Evolutionary conservation across 2,888 invertebrate species (phyloP).

Genomic region (Neoascia interrupta): DNA sequence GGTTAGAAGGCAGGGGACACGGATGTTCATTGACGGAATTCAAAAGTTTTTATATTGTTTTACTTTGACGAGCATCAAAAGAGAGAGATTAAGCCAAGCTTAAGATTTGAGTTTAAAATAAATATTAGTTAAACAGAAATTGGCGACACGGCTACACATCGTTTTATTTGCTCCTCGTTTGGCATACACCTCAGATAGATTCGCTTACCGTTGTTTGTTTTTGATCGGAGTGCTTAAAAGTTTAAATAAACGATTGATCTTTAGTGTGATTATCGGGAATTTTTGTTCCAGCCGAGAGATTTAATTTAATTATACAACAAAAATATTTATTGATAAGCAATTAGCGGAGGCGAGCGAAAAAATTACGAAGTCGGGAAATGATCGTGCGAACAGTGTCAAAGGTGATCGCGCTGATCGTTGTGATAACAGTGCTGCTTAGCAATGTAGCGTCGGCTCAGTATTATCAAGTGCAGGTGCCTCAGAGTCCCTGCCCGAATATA

Average conservation of each 20-base stretch:
- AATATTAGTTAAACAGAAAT: constrained; percentile 5
- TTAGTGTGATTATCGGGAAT: neutral
- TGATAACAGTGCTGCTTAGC: constrained; percentile 1
- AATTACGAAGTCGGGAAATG: neutral
- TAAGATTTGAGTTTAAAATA: constrained; percentile 1
- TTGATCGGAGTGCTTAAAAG: neutral
- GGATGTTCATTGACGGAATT: no score
- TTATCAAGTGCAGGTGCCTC: constrained; percentile 8
- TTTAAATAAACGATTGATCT: constrained; percentile 1
- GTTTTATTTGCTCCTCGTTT: neutral
- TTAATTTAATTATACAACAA: no score
- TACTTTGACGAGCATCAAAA: constrained; percentile 18
- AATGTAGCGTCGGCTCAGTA: constrained; percentile 10
- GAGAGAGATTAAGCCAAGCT: constrained; percentile 7
- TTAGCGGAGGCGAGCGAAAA: neutral
- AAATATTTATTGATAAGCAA: no score
- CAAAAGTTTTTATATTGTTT: neutral
- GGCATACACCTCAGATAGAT: no score
- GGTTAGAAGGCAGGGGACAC: neutral
- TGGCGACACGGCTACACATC: neutral
- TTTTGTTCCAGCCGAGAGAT: no score
- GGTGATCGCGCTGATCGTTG: neutral
- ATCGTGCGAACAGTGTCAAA: neutral
- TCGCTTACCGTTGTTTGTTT: no score
- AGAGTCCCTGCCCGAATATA: constrained; percentile 30